Evolutionary conservation across 64 coral and sea anemone genomes (phyloP), one percentile per base, ranked within the genome.

Genomic region (Stichodactyla helianthus): DNA sequence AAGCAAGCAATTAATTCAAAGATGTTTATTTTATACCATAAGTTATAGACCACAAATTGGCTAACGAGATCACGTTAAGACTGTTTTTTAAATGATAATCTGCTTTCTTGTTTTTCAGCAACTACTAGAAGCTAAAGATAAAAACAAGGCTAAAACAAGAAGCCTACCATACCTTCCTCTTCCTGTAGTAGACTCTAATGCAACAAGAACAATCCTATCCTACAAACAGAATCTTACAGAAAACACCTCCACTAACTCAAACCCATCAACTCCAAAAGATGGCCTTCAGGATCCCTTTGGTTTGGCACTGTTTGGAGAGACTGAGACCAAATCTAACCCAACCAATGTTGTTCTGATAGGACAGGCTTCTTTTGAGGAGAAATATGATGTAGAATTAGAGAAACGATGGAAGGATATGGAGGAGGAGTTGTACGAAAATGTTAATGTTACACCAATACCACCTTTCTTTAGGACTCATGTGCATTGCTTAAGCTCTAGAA

Each of bases 361-460:
- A 19, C 92, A 90, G 77, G 74, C 80, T 78, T 95, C 97, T 27
- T 99, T 99, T 93, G 89, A 92, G 63, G 87, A 99, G 64, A 92
- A 82, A 83, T 92, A 88, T 52, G 79, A 90, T 53, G 70, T 83
- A 8, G 87, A 88, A 23, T 57, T 97, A 50, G 76, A 82, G 20
- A 87, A 79, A 7, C 77, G 76, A 22, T 95, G 97, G 97, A 84
- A 89, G 59, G 83, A 95, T 82, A 53, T 99, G 5, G 93, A 99
- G 53, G 84, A 92, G 62, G 91, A 95, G 63, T 84, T 92, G 50
- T 95, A 93, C 16, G 93, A 99, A 59, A 88, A 93, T 88, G 91
- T 94, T 0, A 99, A 93, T 59, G 59, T 86, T 16, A 88, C 89
- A 0, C 88, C 93, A 10, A 64, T 94, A 51, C 87, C 97, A 2